These are phyloP conservation scores for Orientallactaga sibirica DNA, from an alignment of 2,797 vertebrate genomes.

Conservation along the genomic window DNA sequence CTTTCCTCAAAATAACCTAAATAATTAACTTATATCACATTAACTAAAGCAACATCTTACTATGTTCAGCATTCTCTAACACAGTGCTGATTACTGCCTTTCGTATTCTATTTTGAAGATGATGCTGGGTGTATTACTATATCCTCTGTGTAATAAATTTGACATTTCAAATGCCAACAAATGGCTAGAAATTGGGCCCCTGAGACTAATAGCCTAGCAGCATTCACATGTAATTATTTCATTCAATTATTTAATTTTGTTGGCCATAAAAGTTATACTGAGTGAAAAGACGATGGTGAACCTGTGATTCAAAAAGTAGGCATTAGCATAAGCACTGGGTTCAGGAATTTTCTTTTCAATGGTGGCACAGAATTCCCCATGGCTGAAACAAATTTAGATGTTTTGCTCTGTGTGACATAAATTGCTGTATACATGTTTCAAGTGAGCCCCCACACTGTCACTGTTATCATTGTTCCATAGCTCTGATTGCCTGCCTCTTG, in stretches of 20 bases:
- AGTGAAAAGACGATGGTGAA: constrained; percentile 83
- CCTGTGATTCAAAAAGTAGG: constrained; percentile 71
- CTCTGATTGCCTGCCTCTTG: not conserved
- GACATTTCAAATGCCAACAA: constrained; percentile 87
- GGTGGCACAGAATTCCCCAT: constrained; percentile 54
- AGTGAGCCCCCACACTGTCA: not conserved
- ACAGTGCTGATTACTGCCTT: constrained; percentile 74
- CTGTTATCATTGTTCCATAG: not conserved
- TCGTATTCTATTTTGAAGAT: constrained; percentile 81
- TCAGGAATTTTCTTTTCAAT: constrained; percentile 46
- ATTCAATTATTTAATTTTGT: constrained; percentile 85
- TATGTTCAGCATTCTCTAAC: constrained; percentile 67
- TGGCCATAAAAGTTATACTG: constrained; percentile 82
- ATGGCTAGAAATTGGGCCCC: constrained; percentile 87
- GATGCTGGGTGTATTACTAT: constrained; percentile 73
- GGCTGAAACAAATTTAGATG: constrained; percentile 51
- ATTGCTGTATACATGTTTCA: constrained; percentile 65
- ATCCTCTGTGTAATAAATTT: constrained; percentile 79
- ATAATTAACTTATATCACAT: constrained; percentile 60
- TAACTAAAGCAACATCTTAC: constrained; percentile 72
- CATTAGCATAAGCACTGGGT: constrained; percentile 20
- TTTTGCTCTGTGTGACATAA: constrained; percentile 45
- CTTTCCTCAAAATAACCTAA: constrained; percentile 55
- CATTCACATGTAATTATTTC: constrained; percentile 88
- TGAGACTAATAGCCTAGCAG: constrained; percentile 85